Conservation (phyloP, 2,113 vertebrate genomes). For the Pituophis catenifer region DNA sequence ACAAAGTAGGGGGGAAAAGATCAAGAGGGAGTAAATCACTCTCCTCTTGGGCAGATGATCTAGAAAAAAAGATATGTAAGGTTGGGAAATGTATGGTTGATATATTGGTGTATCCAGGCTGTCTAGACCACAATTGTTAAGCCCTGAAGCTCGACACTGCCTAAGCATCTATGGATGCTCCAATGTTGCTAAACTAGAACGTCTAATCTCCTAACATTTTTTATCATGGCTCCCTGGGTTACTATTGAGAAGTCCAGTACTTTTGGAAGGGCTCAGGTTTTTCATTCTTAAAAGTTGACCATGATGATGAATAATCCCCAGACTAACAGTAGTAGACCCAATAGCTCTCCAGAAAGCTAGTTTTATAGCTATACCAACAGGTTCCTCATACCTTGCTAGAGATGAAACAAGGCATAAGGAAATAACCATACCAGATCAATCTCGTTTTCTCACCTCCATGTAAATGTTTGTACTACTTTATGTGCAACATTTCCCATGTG, state of each 20-base stretch:
- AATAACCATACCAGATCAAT: not conserved
- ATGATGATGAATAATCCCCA: not conserved
- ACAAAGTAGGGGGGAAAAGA: not conserved
- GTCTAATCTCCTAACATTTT: not conserved
- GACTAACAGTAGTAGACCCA: not conserved
- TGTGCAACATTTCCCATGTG: not conserved
- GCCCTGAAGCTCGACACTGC: not conserved
- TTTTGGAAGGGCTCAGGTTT: not conserved
- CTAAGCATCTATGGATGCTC: not conserved
- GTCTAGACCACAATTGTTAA: not conserved
- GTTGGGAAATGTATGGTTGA: not conserved
- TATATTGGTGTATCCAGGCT: not conserved
- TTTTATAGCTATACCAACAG: not conserved
- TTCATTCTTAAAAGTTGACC: not conserved
- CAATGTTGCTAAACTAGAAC: not conserved
- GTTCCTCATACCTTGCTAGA: not conserved
- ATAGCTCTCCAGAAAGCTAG: not conserved
- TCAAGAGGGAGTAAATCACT: not conserved
- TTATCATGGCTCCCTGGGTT: not conserved
- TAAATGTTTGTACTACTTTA: not conserved
- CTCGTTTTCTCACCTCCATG: not conserved
- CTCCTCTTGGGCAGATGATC: not conserved
- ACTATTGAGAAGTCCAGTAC: not conserved
- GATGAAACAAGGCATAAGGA: not conserved
- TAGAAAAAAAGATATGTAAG: not conserved